Conservation (phyloP, 1,140 invertebrate genomes). For the Ericerus pela region DNA sequence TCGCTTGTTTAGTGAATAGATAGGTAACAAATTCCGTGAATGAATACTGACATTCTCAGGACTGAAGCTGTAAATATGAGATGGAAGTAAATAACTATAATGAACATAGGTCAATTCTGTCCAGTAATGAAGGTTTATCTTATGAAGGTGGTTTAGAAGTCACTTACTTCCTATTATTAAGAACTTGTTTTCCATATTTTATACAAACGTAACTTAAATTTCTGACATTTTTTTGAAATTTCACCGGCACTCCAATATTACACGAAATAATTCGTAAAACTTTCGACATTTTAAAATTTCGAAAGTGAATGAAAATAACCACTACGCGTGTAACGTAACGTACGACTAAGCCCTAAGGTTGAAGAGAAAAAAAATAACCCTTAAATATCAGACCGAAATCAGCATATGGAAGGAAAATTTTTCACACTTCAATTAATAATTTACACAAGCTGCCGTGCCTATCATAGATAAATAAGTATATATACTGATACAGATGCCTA, state of each 20-base stretch:
- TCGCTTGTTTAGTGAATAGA: conserved; percentile 3
- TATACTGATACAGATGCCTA: too few relatives aligned
- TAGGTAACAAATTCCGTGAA: neutral
- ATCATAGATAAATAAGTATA: too few relatives aligned
- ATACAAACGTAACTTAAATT: neutral
- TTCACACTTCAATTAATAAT: too few relatives aligned
- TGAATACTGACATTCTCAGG: neutral
- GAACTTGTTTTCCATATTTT: neutral
- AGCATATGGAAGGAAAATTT: too few relatives aligned
- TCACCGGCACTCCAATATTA: neutral
- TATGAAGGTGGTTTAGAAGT: conserved; percentile 5
- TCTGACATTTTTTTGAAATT: neutral
- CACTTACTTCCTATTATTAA: conserved; percentile 1
- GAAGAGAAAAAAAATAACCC: too few relatives aligned
- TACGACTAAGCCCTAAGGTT: too few relatives aligned
- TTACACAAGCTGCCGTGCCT: too few relatives aligned
- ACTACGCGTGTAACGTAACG: too few relatives aligned
- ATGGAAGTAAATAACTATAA: neutral
- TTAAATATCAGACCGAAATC: too few relatives aligned
- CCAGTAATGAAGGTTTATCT: neutral
- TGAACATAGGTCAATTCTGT: neutral
- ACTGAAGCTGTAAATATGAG: neutral
- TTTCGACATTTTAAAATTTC: conserved; percentile 6
- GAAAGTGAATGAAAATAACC: too few relatives aligned
- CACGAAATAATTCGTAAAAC: neutral